A percentile compares a stretch with the other conserved stretches of the same genome.
These are phyloP conservation scores for Hypolimnas misippus DNA, from an alignment of 2,888 invertebrate species.

Conservation along the genomic window DNA sequence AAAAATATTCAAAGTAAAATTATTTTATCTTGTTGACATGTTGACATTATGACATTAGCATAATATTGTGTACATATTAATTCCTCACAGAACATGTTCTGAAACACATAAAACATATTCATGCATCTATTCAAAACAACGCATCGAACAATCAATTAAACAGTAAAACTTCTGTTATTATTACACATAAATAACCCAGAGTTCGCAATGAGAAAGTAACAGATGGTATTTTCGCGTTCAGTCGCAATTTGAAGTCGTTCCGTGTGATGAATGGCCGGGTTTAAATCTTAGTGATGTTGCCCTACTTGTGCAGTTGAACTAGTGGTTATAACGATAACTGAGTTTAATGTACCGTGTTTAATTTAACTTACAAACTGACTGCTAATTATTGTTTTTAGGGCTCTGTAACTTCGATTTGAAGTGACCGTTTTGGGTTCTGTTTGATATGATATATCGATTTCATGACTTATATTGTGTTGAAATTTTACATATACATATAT, in stretches of 20 bases:
- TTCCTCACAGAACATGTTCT: too few species aligned
- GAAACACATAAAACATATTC: not conserved
- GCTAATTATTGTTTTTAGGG: not conserved
- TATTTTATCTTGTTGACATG: too few species aligned
- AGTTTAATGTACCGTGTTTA: constrained; percentile 37
- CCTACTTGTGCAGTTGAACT: constrained; percentile 33
- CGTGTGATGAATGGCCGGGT: constrained; percentile 32
- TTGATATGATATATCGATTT: not conserved
- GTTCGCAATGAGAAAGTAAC: constrained; percentile 24
- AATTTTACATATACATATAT: too few species aligned
- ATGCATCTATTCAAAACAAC: constrained; percentile 1
- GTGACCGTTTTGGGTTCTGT: not conserved
- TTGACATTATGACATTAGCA: too few species aligned
- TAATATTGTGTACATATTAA: too few species aligned
- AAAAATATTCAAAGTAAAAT: too few species aligned
- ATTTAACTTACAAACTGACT: constrained; percentile 1
- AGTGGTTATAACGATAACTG: constrained; percentile 38
- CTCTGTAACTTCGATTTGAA: not conserved
- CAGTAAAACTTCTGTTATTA: constrained; percentile 13
- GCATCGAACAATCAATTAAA: constrained; percentile 9
- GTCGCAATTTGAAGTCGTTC: constrained; percentile 16
- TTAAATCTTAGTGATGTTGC: constrained; percentile 30
- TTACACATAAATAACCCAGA: constrained; percentile 20
- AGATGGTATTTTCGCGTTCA: constrained; percentile 26
- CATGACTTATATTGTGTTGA: not conserved